Evolutionary conservation across 2,113 vertebrate genomes (phyloP).

Genomic region (Cervus canadensis): DNA sequence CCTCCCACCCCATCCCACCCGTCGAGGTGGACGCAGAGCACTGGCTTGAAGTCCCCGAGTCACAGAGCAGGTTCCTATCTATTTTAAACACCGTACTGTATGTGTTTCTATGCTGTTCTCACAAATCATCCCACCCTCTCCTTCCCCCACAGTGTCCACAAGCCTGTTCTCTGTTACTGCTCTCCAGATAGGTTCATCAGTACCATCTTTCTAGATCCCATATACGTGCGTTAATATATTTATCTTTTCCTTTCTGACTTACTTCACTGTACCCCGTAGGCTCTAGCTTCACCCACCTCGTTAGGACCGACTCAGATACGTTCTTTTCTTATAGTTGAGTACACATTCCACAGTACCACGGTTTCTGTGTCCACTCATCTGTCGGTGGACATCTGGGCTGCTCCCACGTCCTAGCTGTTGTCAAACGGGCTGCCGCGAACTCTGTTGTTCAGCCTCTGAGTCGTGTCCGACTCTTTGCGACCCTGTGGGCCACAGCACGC

Average conservation of each 20-base stretch:
- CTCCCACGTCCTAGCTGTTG: accelerated
- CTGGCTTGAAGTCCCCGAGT: not conserved
- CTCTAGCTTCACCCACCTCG: not conserved
- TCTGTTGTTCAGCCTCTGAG: not conserved
- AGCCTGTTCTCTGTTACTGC: not conserved
- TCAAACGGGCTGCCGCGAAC: not conserved
- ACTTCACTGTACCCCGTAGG: not conserved
- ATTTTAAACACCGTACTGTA: not conserved
- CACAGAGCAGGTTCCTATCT: not conserved
- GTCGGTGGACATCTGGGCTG: not conserved
- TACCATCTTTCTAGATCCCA: not conserved
- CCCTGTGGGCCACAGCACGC: accelerated
- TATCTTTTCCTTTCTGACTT: not conserved
- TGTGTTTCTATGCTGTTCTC: not conserved
- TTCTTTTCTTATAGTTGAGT: not conserved
- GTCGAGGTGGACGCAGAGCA: not conserved
- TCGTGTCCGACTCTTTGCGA: accelerated
- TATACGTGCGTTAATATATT: not conserved
- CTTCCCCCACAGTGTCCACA: not conserved
- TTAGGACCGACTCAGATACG: not conserved
- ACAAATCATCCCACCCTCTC: not conserved
- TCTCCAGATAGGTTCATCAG: not conserved
- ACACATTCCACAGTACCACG: not conserved
- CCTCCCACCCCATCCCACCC: not conserved
- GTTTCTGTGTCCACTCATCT: not conserved